Conservation (phyloP, 2,797 vertebrate genomes). For the Craterocephalus amniculus region DNA sequence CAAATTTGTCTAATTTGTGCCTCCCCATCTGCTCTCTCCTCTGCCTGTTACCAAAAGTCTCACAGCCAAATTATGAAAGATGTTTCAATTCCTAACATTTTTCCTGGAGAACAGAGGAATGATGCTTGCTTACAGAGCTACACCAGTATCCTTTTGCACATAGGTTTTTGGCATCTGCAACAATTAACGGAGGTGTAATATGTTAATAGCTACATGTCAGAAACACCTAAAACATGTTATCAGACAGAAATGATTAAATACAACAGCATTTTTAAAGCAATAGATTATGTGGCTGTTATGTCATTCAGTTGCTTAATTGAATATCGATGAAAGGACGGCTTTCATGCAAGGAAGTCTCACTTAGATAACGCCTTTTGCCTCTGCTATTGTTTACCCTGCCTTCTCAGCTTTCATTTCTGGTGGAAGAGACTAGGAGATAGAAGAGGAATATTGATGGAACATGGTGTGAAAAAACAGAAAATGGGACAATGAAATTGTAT, state of each 20-base stretch:
- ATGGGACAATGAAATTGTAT: neutral
- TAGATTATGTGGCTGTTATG: neutral
- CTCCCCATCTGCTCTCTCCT: neutral
- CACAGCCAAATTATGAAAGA: neutral
- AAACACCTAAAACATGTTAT: neutral
- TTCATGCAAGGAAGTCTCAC: neutral
- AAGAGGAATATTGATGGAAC: neutral
- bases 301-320: neutral
- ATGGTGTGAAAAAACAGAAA: neutral
- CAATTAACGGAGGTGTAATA: neutral
- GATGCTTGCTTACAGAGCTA: neutral
- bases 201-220: neutral
- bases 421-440: neutral
- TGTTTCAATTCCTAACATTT: neutral
- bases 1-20: neutral
- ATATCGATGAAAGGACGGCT: neutral
- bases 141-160: neutral
- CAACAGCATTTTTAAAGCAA: neutral
- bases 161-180: neutral
- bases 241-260: neutral
- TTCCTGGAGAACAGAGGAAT: neutral
- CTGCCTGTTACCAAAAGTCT: neutral
- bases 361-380: neutral
- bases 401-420: accelerated
- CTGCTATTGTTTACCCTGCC: neutral